phyloP scores from a whole-genome alignment of 2,888 invertebrate genomes.

The Norana najaformis region DNA sequence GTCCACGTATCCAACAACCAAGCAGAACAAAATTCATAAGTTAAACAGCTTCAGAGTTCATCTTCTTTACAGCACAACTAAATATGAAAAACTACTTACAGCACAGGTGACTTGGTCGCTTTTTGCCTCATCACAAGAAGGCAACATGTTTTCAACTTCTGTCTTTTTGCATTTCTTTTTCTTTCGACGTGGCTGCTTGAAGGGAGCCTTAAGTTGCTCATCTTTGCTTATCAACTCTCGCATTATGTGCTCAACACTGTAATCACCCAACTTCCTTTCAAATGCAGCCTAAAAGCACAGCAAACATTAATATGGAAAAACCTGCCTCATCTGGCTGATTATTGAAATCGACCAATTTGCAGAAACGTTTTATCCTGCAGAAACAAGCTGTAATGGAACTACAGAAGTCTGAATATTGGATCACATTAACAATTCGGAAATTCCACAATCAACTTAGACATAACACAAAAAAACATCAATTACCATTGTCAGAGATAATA shows the following conservation, averaged over 20 bases:
- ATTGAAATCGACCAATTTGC: neutral
- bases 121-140: neutral
- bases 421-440: too few relatives aligned
- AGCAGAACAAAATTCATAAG: too few relatives aligned
- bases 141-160: neutral
- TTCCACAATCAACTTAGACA: too few relatives aligned
- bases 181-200: constrained; percentile 13
- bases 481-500: too few relatives aligned
- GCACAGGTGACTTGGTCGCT: neutral
- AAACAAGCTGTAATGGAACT: too few relatives aligned
- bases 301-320: neutral
- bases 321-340: neutral
- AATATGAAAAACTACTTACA: neutral
- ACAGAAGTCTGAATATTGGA: too few relatives aligned
- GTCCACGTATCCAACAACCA: too few relatives aligned
- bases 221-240: constrained; percentile 5
- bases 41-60: neutral
- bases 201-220: neutral
- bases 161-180: constrained; percentile 13
- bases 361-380: neutral
- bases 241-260: constrained; percentile 1
- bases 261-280: constrained; percentile 5
- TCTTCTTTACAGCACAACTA: neutral
- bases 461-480: too few relatives aligned
- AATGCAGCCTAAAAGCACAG: constrained; percentile 5